Evolutionary conservation across 92 coral and sea anemone species (phyloP), one percentile per base, ranked within the genome.

Genomic region (Actinernus sp.): DNA sequence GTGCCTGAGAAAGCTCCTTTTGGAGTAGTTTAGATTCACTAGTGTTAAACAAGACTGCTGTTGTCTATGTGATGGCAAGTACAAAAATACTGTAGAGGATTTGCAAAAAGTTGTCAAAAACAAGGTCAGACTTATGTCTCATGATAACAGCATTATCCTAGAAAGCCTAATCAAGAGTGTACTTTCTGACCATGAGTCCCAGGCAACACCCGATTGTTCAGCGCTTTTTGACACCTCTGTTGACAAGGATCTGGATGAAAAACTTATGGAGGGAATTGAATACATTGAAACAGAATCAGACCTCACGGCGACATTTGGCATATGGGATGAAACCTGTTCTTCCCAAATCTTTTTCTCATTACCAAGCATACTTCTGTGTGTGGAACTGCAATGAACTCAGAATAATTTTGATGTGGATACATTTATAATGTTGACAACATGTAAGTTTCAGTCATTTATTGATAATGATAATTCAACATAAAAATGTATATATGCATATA

Each of bases 21-120:
- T 78, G 2, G 66, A 85, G 40, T 85, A 85, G 69, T 43, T 85
- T 9, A 78, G 91, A 58, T 63, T 65, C 72, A 40, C 76, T 38
- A 14, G 51, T 64, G 49, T 60, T 11, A 33, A 50, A 20, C 82
- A 85, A 51, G 31, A 67, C 12, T 85, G 85, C 36, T 86, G 87
- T 66, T 79, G 79, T 67, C 52, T 86, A 20, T 86, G 92, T 69
- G 88, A 81, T 69, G 71, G 62, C 10, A 55, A 51, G 65, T 64
- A 14, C 32, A 36, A 41, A 31, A 60, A 19, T 31, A 65, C 43
- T 26, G 65, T 4, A 25, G 70, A 71, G 46, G 49, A 32, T 52
- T n/a, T n/a, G n/a, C n/a, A n/a, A n/a, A 18, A 34, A 23, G 32
- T 50, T 39, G 61, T 65, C 65, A 56, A 22, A 55, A 38, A 38